Conservation (phyloP, 2,113 vertebrate genomes). For the Aptenodytes forsteri region DNA sequence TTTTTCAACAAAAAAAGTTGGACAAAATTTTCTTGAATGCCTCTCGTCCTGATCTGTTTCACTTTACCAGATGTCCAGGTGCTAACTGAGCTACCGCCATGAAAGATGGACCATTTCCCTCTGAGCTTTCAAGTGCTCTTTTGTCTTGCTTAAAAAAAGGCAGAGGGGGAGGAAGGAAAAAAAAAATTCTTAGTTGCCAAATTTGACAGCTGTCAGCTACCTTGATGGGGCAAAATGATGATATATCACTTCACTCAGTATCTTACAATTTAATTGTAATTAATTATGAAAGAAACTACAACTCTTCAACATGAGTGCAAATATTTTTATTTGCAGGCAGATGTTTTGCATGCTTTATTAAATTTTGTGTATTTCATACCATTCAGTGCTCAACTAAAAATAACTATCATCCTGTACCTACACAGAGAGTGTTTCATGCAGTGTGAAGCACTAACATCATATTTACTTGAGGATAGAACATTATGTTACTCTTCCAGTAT, state of each 20-base stretch:
- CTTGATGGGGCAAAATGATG: conserved; percentile 11
- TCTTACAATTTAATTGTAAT: conserved; percentile 49
- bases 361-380: conserved; percentile 5
- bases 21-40: background rate
- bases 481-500: background rate
- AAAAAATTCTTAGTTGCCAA: background rate
- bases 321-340: conserved; percentile 61
- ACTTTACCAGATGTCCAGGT: background rate
- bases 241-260: conserved; percentile 17
- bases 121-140: conserved; percentile 1
- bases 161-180: background rate
- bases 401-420: conserved; percentile 6
- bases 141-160: background rate
- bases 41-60: background rate
- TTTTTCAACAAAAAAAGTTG: background rate
- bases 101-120: background rate
- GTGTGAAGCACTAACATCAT: conserved; percentile 14
- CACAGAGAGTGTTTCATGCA: background rate
- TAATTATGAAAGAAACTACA: conserved; percentile 57
- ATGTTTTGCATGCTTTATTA: conserved; percentile 49
- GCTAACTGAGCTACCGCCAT: background rate
- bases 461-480: conserved; percentile 33
- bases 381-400: conserved; percentile 30
- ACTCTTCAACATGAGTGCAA: conserved; percentile 60
- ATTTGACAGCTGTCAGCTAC: conserved; percentile 40